Evolutionary conservation across 2,113 vertebrate species (phyloP).

Genomic region (Opisthocomus hoazin): DNA sequence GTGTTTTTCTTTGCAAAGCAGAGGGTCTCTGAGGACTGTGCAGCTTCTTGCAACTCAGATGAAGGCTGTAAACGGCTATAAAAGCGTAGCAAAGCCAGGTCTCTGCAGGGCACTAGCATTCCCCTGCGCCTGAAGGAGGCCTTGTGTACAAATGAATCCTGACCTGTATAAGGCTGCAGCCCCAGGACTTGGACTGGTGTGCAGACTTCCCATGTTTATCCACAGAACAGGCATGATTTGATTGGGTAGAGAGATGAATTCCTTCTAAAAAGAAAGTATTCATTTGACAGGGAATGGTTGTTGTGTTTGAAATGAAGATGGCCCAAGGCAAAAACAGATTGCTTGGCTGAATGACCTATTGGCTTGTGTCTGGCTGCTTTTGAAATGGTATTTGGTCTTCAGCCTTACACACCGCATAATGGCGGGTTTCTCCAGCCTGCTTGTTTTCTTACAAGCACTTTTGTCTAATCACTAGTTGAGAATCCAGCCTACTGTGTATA

Average conservation of each 20-base stretch:
- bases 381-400: not conserved
- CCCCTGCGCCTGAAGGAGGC: not conserved
- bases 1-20: not conserved
- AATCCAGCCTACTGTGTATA: not conserved
- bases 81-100: not conserved
- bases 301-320: not conserved
- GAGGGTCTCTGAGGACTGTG: not conserved
- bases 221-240: not conserved
- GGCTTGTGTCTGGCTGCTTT: not conserved
- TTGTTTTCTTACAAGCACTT: conserved; percentile 10
- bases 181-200: not conserved
- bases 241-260: conserved; percentile 11
- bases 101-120: not conserved
- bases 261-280: not conserved
- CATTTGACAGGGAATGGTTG: not conserved
- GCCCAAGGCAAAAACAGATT: not conserved
- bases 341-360: not conserved
- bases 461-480: not conserved
- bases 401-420: not conserved
- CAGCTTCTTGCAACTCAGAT: not conserved
- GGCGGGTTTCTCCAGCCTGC: not conserved
- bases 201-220: not conserved
- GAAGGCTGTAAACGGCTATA: not conserved
- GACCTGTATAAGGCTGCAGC: not conserved
- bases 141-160: not conserved